A percentile compares a stretch with the other conserved stretches of the same genome.
phyloP scores from a whole-genome alignment of 2,113 vertebrate species.

The Clarias gariepinus region DNA sequence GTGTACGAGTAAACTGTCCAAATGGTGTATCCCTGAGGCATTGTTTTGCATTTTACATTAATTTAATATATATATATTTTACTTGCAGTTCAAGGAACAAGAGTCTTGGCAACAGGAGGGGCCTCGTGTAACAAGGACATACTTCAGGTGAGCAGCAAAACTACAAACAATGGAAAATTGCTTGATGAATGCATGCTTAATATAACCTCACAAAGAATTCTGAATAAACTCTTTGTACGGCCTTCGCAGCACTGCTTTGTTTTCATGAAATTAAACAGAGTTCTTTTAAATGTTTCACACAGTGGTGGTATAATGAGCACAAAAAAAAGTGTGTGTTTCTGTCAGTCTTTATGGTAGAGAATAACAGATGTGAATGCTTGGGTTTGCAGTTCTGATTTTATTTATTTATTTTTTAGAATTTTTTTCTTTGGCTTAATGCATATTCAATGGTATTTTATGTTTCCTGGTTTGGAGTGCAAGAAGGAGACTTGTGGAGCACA shows the following conservation, averaged over 20 bases:
- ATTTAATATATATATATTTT: slow-evolving; percentile 27
- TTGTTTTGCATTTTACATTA: slow-evolving; percentile 5
- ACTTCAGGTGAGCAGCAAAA: slow-evolving; percentile 77
- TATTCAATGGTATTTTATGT: slow-evolving; percentile 2
- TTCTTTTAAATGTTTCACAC: neutral
- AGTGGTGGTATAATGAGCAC: neutral
- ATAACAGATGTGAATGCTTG: neutral
- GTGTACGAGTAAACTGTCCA: neutral
- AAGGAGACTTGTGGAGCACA: neutral
- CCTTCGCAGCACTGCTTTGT: neutral
- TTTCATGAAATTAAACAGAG: slow-evolving; percentile 2
- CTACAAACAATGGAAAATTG: neutral
- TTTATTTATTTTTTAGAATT: neutral
- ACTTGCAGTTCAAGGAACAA: slow-evolving; percentile 81
- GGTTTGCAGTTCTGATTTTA: neutral
- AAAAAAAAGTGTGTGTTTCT: neutral
- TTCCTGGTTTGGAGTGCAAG: neutral
- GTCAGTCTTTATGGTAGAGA: neutral
- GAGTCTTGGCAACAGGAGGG: slow-evolving; percentile 91
- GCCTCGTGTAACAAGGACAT: slow-evolving; percentile 86
- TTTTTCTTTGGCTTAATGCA: neutral
- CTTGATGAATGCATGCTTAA: slow-evolving; percentile 12
- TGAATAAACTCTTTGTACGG: slow-evolving; percentile 18
- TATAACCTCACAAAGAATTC: neutral
- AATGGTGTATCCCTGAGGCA: slow-evolving; percentile 17